phyloP scores from a whole-genome alignment of 2,888 invertebrate genomes.

The Thecophora atra region DNA sequence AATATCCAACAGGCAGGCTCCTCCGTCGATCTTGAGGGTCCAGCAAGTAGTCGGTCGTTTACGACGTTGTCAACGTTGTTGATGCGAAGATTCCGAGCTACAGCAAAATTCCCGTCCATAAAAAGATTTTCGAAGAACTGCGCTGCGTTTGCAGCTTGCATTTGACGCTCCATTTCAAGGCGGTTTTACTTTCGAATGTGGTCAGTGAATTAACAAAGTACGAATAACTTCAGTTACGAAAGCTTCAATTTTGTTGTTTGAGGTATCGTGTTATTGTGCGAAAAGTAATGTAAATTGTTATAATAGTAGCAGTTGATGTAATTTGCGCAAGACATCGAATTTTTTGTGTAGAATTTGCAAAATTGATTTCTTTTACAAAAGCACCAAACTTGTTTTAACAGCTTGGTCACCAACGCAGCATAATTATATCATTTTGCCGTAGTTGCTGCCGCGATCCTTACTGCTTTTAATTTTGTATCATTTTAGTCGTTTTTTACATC shows the following conservation, averaged over 20 bases:
- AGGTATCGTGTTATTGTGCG: slow-evolving; percentile 18
- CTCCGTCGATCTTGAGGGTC: slow-evolving; percentile 34
- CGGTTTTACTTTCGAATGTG: slow-evolving; percentile 12
- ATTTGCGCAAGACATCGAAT: slow-evolving; percentile 48
- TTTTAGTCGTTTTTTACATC: neutral
- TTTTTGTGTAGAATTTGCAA: slow-evolving; percentile 31
- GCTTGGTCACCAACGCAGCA: neutral
- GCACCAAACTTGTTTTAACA: neutral
- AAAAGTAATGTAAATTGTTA: slow-evolving; percentile 6
- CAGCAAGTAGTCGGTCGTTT: slow-evolving; percentile 26
- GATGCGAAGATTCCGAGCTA: slow-evolving; percentile 43
- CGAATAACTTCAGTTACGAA: slow-evolving; percentile 39
- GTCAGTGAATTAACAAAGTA: neutral
- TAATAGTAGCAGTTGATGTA: too few species aligned
- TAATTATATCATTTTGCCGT: neutral
- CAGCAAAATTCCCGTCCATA: slow-evolving; percentile 52
- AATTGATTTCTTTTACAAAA: neutral
- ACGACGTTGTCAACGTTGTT: slow-evolving; percentile 45
- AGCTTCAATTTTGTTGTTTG: slow-evolving; percentile 43
- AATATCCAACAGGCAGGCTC: slow-evolving; percentile 78
- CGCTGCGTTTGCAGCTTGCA: slow-evolving; percentile 28
- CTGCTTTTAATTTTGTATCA: neutral
- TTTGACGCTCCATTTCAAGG: slow-evolving; percentile 10
- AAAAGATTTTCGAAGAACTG: slow-evolving; percentile 59
- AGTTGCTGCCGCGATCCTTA: neutral